These are phyloP conservation scores for Myathropa florea DNA, from an alignment of 2,888 invertebrate genomes.

Conservation along the genomic window DNA sequence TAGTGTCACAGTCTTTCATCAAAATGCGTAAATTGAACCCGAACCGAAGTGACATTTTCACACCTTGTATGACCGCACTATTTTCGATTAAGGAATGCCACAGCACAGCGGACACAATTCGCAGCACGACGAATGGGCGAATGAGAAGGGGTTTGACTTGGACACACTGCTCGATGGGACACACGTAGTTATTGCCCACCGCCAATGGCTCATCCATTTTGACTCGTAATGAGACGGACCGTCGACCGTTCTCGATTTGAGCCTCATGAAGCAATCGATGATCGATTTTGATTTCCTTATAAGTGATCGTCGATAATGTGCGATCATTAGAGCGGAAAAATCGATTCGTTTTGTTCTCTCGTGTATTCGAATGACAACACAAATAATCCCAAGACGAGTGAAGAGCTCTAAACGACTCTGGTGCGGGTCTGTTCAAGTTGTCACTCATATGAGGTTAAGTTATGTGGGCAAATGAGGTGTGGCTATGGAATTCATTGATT, in stretches of 20 bases:
- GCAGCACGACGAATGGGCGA: neutral
- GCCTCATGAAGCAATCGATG: constrained; percentile 3
- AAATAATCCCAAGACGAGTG: neutral
- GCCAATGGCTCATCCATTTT: constrained; percentile 10
- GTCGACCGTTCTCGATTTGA: constrained; percentile 18
- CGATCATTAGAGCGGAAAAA: constrained; percentile 48
- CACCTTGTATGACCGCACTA: neutral
- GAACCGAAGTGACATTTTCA: neutral
- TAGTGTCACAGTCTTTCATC: neutral
- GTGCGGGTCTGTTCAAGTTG: neutral
- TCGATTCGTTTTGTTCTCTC: constrained; percentile 5
- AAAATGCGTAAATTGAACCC: neutral
- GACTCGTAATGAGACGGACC: constrained; percentile 9
- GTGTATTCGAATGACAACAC: neutral
- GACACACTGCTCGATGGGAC: neutral
- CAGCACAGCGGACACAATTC: neutral
- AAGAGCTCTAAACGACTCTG: neutral
- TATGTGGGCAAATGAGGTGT: neutral
- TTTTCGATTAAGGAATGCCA: neutral
- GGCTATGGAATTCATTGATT: neutral
- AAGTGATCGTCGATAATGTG: constrained; percentile 17
- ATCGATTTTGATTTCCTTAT: constrained; percentile 17
- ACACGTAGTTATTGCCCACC: neutral
- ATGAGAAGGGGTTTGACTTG: neutral
- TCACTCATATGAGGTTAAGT: neutral